Percentiles rank a stretch among this genome's conserved stretches.
phyloP scores from a whole-genome alignment of 2,797 vertebrate species.

The Linurgus olivaceus region DNA sequence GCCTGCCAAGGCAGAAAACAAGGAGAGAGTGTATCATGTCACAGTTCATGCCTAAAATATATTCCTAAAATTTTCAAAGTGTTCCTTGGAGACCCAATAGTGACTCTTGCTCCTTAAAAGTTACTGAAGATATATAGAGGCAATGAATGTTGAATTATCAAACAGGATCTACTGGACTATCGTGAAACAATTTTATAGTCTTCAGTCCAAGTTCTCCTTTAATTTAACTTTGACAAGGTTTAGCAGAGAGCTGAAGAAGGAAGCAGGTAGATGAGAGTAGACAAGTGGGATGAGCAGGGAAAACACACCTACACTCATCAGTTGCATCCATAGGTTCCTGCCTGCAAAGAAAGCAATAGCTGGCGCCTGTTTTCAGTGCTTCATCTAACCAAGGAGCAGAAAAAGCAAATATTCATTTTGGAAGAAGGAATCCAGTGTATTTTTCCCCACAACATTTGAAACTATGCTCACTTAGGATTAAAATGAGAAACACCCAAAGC shows the following conservation, averaged over 20 bases:
- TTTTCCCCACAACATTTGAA: background rate
- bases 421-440: background rate
- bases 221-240: background rate
- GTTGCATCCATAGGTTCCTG: background rate
- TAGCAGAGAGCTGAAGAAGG: background rate
- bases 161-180: background rate
- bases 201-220: background rate
- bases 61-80: background rate
- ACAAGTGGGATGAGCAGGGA: background rate
- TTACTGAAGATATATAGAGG: background rate
- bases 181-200: background rate
- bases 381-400: background rate
- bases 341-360: background rate
- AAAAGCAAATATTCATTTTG: background rate
- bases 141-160: background rate
- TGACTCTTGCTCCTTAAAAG: background rate
- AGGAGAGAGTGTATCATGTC: background rate
- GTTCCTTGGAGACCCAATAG: background rate
- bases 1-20: background rate
- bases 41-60: background rate
- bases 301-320: background rate
- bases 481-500: background rate
- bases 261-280: background rate
- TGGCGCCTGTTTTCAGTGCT: background rate
- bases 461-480: background rate